Conservation (phyloP, 2,797 vertebrate species). For the Psittacula derbiana region DNA sequence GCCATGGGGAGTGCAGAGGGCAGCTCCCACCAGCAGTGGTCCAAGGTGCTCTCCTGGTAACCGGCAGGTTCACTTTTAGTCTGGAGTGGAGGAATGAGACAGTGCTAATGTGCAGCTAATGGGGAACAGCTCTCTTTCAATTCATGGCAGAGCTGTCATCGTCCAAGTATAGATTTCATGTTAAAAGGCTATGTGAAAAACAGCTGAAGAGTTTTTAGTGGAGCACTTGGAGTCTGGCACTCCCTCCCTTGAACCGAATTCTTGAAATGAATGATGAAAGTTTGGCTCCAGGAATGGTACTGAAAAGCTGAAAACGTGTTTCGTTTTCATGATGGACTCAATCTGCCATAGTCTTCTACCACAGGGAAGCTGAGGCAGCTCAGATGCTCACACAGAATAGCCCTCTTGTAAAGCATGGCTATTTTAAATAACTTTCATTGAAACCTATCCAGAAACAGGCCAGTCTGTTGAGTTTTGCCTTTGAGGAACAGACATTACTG, state of each 20-base stretch:
- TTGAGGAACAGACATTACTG: constrained; percentile 78
- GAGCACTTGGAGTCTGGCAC: background rate
- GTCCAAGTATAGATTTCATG: background rate
- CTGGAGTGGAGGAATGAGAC: background rate
- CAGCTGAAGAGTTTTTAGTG: background rate
- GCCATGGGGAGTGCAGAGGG: background rate
- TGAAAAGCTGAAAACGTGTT: background rate
- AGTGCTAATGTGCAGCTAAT: background rate
- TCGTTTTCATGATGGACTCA: background rate
- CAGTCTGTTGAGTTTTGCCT: constrained; percentile 78
- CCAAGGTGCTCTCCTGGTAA: background rate
- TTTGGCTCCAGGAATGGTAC: background rate
- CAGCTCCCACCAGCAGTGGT: background rate
- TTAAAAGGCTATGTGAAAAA: background rate
- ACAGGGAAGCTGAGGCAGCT: background rate
- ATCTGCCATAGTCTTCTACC: background rate
- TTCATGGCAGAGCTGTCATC: background rate
- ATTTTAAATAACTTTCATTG: background rate
- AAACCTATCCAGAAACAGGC: constrained; percentile 80
- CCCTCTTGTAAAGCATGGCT: background rate
- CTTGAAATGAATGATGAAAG: background rate
- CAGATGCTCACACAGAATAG: background rate
- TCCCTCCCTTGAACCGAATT: background rate
- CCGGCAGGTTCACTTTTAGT: background rate
- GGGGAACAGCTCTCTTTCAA: background rate